Percentiles rank a stretch among this genome's conserved stretches.
Evolutionary conservation across 2,113 vertebrate genomes (phyloP).

Genomic region (Mus spicilegus): DNA sequence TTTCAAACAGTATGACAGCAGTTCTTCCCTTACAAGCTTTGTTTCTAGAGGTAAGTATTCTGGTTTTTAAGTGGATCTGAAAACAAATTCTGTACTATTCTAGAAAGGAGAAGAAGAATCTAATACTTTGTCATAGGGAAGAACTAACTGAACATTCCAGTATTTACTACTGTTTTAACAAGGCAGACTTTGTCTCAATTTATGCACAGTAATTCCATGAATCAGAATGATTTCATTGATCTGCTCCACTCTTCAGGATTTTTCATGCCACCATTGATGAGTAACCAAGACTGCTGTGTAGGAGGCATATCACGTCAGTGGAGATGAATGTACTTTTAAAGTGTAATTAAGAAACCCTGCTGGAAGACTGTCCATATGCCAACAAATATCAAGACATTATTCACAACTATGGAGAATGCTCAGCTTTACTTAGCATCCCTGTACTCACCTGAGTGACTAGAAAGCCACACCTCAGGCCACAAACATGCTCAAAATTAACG

Average conservation of each 20-base stretch:
- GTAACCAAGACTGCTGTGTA: constrained; percentile 56
- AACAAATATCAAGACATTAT: constrained; percentile 16
- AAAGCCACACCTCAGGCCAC: neutral
- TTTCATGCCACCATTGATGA: constrained; percentile 61
- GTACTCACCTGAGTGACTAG: neutral
- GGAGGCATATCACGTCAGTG: constrained; percentile 65
- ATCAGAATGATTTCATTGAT: constrained; percentile 61
- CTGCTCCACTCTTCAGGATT: constrained; percentile 26
- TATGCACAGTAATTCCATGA: constrained; percentile 54
- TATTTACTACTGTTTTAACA: constrained; percentile 24
- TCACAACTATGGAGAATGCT: neutral
- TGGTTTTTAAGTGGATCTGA: neutral
- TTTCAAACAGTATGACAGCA: neutral
- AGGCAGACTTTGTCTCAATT: constrained; percentile 52
- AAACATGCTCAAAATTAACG: neutral
- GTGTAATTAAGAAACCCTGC: constrained; percentile 55
- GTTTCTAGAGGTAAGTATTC: constrained; percentile 13
- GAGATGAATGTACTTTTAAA: constrained; percentile 65
- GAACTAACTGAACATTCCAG: neutral
- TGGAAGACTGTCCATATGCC: constrained; percentile 47
- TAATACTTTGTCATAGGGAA: neutral
- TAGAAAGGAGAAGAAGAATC: neutral
- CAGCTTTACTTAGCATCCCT: neutral
- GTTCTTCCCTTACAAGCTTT: neutral
- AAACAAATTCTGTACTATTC: constrained; percentile 1